A percentile compares a stretch with the other conserved stretches of the same genome.
Conservation (phyloP, 2,113 vertebrate genomes). For the Indri indri region DNA sequence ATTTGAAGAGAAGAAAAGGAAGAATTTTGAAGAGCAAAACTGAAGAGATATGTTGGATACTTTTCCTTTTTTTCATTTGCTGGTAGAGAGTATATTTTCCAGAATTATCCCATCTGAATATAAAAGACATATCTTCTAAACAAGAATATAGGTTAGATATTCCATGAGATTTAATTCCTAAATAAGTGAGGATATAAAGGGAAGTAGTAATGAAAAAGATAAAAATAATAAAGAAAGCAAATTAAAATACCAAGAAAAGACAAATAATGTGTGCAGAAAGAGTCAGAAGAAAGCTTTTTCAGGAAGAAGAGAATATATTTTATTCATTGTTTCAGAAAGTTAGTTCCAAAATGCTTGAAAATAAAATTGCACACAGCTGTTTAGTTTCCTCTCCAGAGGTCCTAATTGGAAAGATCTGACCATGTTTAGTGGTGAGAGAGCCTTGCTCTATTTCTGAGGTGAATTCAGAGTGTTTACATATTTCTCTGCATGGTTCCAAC, state of each 20-base stretch:
- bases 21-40: neutral
- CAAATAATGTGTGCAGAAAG: neutral
- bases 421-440: neutral
- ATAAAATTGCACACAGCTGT: conserved; percentile 50
- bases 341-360: conserved; percentile 42
- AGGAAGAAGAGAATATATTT: conserved; percentile 4
- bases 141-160: neutral
- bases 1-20: neutral
- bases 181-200: neutral
- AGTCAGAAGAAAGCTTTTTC: conserved; percentile 1
- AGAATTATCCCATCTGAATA: neutral
- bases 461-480: neutral
- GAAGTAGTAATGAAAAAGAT: neutral
- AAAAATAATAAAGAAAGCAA: neutral
- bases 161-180: neutral
- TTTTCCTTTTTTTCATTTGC: neutral
- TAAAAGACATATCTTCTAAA: neutral
- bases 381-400: conserved; percentile 24
- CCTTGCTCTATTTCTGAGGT: neutral
- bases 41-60: neutral
- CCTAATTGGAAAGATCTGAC: neutral
- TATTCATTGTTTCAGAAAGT: conserved; percentile 33
- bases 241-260: neutral
- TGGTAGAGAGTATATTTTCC: neutral
- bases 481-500: neutral